A percentile compares a stretch with the other conserved stretches of the same genome.
These are phyloP conservation scores for Coremacera marginata DNA, from an alignment of 2,888 invertebrate species.

Conservation along the genomic window DNA sequence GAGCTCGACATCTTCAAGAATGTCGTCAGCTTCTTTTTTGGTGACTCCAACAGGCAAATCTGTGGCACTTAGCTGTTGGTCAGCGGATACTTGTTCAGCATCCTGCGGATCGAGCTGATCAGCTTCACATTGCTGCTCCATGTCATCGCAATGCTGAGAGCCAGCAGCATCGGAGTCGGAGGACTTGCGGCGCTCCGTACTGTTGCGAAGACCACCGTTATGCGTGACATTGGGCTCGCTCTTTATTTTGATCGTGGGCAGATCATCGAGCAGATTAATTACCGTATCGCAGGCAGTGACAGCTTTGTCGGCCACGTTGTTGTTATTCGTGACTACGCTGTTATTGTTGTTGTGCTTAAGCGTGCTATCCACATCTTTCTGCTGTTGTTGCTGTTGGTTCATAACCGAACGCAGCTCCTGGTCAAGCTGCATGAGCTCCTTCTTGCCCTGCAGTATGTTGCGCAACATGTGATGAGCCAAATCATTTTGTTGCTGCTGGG, in stretches of 20 bases:
- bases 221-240: slow-evolving; percentile 69
- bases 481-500: slow-evolving; percentile 70
- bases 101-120: slow-evolving; percentile 43
- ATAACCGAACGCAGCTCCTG: slow-evolving; percentile 75
- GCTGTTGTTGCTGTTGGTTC: slow-evolving; percentile 63
- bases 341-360: slow-evolving; percentile 64
- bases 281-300: slow-evolving; percentile 58
- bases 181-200: slow-evolving; percentile 57
- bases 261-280: slow-evolving; percentile 69
- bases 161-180: slow-evolving; percentile 56
- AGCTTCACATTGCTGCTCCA: slow-evolving; percentile 44
- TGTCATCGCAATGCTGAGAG: slow-evolving; percentile 43
- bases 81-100: slow-evolving; percentile 29
- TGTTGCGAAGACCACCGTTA: slow-evolving; percentile 54
- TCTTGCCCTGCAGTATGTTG: slow-evolving; percentile 90
- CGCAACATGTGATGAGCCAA: slow-evolving; percentile 88
- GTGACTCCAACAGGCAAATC: slow-evolving; percentile 54
- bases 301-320: slow-evolving; percentile 67
- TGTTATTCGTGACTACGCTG: slow-evolving; percentile 56
- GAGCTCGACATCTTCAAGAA: slow-evolving; percentile 66
- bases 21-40: slow-evolving; percentile 66
- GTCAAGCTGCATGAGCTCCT: slow-evolving; percentile 83
- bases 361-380: slow-evolving; percentile 52
- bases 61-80: slow-evolving; percentile 36
- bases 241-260: slow-evolving; percentile 63